Percentiles rank a stretch among this genome's conserved stretches.
Conservation (phyloP, 2,113 vertebrate genomes). For the Myrmecophaga tridactyla region DNA sequence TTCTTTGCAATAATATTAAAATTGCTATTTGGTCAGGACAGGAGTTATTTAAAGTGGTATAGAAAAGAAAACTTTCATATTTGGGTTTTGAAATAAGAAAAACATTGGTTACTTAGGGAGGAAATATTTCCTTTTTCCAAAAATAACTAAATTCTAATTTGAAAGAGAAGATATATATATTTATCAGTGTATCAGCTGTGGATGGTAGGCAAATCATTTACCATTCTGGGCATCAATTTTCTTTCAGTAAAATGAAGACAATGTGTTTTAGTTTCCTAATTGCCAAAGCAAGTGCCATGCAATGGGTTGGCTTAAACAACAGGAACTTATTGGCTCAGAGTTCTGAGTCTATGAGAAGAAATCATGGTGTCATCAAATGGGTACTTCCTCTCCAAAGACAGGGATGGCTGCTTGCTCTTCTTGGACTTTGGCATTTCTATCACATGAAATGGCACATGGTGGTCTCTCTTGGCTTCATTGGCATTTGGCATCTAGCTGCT, state of each 20-base stretch:
- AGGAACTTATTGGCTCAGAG: no score
- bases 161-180: background rate
- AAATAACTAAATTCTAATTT: slow-evolving; percentile 14
- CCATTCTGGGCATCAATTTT: background rate
- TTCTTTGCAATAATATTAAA: background rate
- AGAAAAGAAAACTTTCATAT: slow-evolving; percentile 11
- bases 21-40: background rate
- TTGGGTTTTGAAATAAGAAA: background rate
- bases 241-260: background rate
- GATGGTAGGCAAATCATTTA: background rate
- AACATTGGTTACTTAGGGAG: background rate
- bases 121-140: background rate
- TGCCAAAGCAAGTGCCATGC: no score
- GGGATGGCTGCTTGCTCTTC: no score
- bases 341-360: no score
- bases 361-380: no score
- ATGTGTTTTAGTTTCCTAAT: background rate
- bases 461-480: no score
- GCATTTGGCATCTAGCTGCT: no score
- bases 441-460: no score
- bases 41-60: background rate
- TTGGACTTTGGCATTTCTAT: no score
- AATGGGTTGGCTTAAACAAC: no score
- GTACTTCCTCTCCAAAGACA: no score
- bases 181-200: background rate